These are phyloP conservation scores for Leucoptera coffeella DNA, from an alignment of 2,888 invertebrate species.

Conservation along the genomic window DNA sequence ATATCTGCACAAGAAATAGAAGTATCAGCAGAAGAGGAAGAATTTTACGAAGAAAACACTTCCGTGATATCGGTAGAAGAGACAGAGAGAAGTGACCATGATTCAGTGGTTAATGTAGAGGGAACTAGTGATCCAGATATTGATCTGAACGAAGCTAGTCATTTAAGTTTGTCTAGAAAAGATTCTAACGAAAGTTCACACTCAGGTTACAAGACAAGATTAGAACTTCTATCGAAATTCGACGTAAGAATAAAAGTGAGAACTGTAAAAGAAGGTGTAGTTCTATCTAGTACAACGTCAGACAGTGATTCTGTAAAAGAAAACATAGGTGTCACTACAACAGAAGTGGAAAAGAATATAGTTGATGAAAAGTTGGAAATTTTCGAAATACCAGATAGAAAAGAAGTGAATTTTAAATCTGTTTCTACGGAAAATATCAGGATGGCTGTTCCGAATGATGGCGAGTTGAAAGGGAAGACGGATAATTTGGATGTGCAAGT, in stretches of 20 bases:
- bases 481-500: slow-evolving; percentile 48
- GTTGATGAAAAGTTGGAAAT: neutral
- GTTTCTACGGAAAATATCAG: slow-evolving; percentile 28
- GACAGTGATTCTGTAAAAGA: slow-evolving; percentile 25
- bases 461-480: slow-evolving; percentile 26
- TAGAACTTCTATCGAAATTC: slow-evolving; percentile 45
- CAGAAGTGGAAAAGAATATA: too few species aligned
- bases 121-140: neutral
- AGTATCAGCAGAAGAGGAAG: too few species aligned
- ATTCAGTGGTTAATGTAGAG: neutral
- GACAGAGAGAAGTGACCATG: neutral
- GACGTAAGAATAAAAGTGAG: slow-evolving; percentile 49
- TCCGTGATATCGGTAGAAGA: too few species aligned
- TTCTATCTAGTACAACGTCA: slow-evolving; percentile 26
- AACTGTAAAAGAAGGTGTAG: slow-evolving; percentile 31
- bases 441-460: slow-evolving; percentile 44
- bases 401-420: slow-evolving; percentile 16
- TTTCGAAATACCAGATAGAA: neutral
- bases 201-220: slow-evolving; percentile 32
- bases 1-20: too few species aligned
- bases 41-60: too few species aligned
- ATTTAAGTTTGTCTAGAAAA: slow-evolving; percentile 12
- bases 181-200: slow-evolving; percentile 11
- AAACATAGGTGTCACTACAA: slow-evolving; percentile 12
- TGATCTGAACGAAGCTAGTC: slow-evolving; percentile 7